Percentiles rank a stretch among this genome's conserved stretches.
phyloP scores from a whole-genome alignment of 2,797 vertebrate genomes.

The Gymnoscopelus braueri region DNA sequence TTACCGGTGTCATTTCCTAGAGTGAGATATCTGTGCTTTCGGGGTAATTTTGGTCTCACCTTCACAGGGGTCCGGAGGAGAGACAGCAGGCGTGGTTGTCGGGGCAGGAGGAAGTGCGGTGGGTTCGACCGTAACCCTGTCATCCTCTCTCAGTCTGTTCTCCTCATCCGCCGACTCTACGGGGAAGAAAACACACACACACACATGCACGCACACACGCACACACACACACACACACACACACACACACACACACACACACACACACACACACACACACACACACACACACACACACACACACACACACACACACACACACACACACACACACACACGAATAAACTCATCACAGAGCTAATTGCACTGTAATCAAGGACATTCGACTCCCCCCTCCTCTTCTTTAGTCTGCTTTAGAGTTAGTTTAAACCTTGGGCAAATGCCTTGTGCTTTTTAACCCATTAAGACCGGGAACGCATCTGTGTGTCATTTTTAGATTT shows the following conservation, averaged over 20 bases:
- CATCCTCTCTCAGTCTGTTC: slow-evolving; percentile 72
- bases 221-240: not conserved
- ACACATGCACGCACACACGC: not conserved
- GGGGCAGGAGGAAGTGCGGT: slow-evolving; percentile 39
- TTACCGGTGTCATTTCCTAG: slow-evolving; percentile 19
- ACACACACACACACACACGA: slow-evolving; percentile 35
- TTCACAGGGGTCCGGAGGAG: slow-evolving; percentile 30
- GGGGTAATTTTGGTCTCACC: slow-evolving; percentile 56
- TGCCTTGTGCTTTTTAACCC: slow-evolving; percentile 9
- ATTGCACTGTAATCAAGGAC: slow-evolving; percentile 54
- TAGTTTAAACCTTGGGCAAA: slow-evolving; percentile 43
- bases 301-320: slow-evolving; percentile 7
- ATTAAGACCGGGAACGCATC: no score
- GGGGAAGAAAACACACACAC: not conserved
- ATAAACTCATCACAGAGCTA: slow-evolving; percentile 49
- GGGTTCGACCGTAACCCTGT: slow-evolving; percentile 40
- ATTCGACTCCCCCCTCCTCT: slow-evolving; percentile 23
- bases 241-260: not conserved
- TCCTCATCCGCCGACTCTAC: slow-evolving; percentile 72
- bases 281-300: not conserved
- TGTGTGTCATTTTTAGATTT: no score
- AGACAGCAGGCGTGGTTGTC: slow-evolving; percentile 2
- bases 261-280: slow-evolving; percentile 7
- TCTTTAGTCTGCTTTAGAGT: slow-evolving; percentile 29
- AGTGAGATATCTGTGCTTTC: slow-evolving; percentile 69